Base-by-base conservation (phyloP, 2,113 vertebrate genomes). In the Dolichotis patagonum region DNA sequence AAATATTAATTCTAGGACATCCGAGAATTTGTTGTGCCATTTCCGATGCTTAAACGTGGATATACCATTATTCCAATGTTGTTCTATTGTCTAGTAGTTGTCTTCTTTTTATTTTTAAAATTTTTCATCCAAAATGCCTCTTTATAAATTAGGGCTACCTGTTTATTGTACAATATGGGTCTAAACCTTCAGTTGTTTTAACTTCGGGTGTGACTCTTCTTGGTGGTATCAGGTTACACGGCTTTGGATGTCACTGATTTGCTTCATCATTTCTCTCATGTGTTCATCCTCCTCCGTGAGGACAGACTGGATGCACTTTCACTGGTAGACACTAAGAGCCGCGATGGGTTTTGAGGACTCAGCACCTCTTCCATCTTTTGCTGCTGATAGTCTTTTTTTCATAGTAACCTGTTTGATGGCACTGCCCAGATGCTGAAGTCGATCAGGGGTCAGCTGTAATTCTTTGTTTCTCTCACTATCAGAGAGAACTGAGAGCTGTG, bases 191-290 rank as follows among this genome's bases (percentile, higher is more conserved):
- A 65, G 91, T 32, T 95, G 56, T 62, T 16, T 35, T 0, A 0
- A 20, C 71, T 94, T 75, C 86, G 87, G n/a, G 9, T 60, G 17
- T 24, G n/a, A 86, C 11, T 84, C 77, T 90, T 71, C 0, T 0
- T 4, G 26, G 54, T 2, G 0, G 0, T 0, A 0, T 99, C 96
- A 99, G 97, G 98, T 99, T 92, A 99, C 98, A 0, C 99, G 99
- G 97, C 98, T 99, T 96, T 99, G 99, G 97, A 99, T 98, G 96
- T 99, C 99, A 12, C 99, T 99, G 96, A 99, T 99, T 96, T 99
- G 99, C 97, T 99, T 99, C 98, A 99, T 99, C 99, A 99, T 99
- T 96, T 99, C 99, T 71, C 99, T 98, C 38, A 99, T 99, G 96
- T 99, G 99, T 97, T 99, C 99, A 71, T 99, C 99, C 99, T 99